A percentile compares a stretch with the other conserved stretches of the same genome.
These are phyloP conservation scores for Menidia beryllina DNA, from an alignment of 2,113 vertebrate species.

Conservation along the genomic window DNA sequence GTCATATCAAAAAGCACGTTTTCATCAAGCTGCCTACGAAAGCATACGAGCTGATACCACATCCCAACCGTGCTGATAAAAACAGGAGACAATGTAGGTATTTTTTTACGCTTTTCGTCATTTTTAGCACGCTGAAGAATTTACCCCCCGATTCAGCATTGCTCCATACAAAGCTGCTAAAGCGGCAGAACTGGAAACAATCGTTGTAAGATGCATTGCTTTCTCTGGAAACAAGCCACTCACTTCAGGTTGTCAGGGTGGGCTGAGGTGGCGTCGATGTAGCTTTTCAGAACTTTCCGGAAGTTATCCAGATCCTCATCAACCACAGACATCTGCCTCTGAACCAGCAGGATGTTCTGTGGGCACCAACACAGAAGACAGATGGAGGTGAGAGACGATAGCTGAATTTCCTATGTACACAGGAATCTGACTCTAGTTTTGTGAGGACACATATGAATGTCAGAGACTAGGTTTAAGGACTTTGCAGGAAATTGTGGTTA, in stretches of 20 bases:
- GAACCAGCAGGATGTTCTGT: constrained; percentile 93
- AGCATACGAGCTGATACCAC: constrained; percentile 9
- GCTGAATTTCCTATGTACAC: not conserved
- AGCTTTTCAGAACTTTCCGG: constrained; percentile 86
- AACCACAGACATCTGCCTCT: constrained; percentile 89
- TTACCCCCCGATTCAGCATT: constrained; percentile 2
- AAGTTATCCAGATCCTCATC: constrained; percentile 86
- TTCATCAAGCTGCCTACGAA: not conserved
- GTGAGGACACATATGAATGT: not conserved
- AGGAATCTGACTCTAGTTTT: not conserved
- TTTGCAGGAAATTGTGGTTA: not conserved
- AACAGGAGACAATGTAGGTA: not conserved
- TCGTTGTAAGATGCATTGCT: not conserved
- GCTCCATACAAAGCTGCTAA: not conserved
- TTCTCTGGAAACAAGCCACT: constrained; percentile 69
- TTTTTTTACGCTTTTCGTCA: not conserved
- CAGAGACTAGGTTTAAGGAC: fast-evolving
- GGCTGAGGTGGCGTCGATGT: constrained; percentile 84
- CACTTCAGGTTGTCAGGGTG: constrained; percentile 91
- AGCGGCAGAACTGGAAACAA: constrained; percentile 5
- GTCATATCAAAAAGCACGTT: not conserved
- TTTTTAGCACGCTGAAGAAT: not conserved
- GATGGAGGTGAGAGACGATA: constrained; percentile 7
- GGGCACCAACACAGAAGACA: constrained; percentile 32
- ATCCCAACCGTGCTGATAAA: not conserved